Percentiles rank a stretch among this genome's conserved stretches.
phyloP scores from a whole-genome alignment of 2,113 vertebrate species.

The Saccopteryx leptura region DNA sequence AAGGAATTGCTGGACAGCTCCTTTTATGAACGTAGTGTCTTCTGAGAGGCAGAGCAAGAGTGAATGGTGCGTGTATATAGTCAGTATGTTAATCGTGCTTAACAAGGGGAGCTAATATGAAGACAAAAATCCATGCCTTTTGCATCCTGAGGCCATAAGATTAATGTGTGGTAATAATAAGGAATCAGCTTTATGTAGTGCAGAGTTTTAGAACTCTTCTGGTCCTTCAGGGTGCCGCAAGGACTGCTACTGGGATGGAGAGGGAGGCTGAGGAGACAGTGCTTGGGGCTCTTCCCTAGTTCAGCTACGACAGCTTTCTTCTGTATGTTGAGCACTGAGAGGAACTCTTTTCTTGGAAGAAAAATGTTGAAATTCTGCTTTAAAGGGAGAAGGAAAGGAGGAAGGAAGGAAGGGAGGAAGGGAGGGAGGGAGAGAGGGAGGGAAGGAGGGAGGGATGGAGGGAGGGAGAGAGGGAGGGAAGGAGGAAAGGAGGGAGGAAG shows the following conservation, averaged over 20 bases:
- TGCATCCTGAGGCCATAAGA: neutral
- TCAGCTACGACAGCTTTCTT: neutral
- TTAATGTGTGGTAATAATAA: neutral
- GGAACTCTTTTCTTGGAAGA: neutral
- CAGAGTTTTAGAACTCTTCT: neutral
- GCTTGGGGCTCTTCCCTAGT: neutral
- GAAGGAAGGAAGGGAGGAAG: neutral
- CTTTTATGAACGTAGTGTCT: neutral
- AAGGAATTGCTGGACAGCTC: neutral
- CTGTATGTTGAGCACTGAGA: neutral
- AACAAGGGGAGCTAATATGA: neutral
- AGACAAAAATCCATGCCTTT: neutral
- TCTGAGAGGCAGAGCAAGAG: neutral
- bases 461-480: neutral
- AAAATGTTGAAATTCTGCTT: neutral
- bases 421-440: too few relatives aligned
- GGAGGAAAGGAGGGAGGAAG: too few relatives aligned
- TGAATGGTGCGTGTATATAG: neutral
- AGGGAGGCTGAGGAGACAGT: neutral
- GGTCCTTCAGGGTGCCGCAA: neutral
- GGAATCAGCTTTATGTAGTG: neutral
- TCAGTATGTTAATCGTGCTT: neutral
- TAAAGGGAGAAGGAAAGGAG: neutral
- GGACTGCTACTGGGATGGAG: neutral
- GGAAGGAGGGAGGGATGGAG: neutral